Conservation (phyloP, 2,888 invertebrate species). For the Loripinus fragilis region DNA sequence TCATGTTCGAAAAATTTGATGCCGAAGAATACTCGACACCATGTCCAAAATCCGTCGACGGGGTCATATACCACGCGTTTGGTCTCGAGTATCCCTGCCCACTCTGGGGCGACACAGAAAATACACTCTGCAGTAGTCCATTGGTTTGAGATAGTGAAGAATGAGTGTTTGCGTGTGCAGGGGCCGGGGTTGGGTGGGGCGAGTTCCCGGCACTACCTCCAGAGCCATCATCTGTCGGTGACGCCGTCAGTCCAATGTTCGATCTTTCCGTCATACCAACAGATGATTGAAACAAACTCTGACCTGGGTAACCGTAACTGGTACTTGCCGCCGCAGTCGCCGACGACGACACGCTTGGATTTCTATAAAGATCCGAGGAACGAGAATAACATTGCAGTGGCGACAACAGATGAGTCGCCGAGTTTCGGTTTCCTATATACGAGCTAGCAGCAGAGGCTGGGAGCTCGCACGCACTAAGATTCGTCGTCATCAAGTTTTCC, state of each 20-base stretch:
- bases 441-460: slow-evolving; percentile 46
- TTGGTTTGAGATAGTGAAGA: slow-evolving; percentile 68
- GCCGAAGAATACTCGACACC: slow-evolving; percentile 65
- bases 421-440: slow-evolving; percentile 58
- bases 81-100: slow-evolving; percentile 69
- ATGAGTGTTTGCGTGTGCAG: slow-evolving; percentile 59
- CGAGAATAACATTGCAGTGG: slow-evolving; percentile 71
- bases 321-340: slow-evolving; percentile 60
- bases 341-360: slow-evolving; percentile 63
- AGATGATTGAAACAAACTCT: slow-evolving; percentile 61
- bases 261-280: slow-evolving; percentile 18
- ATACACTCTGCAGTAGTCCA: slow-evolving; percentile 72
- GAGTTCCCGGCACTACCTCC: slow-evolving; percentile 62
- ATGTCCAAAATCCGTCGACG: slow-evolving; percentile 66
- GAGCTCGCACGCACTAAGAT: slow-evolving; percentile 64
- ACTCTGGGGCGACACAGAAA: slow-evolving; percentile 67
- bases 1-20: slow-evolving; percentile 66
- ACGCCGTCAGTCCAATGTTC: slow-evolving; percentile 34
- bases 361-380: slow-evolving; percentile 73
- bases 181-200: slow-evolving; percentile 65
- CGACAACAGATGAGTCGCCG: slow-evolving; percentile 70
- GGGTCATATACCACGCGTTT: slow-evolving; percentile 76
- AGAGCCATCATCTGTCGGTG: slow-evolving; percentile 50
- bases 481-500: slow-evolving; percentile 79
- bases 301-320: slow-evolving; percentile 66